A percentile compares a stretch with the other conserved stretches of the same genome.
These are phyloP conservation scores for Microcebus jonahi DNA, from an alignment of 2,113 vertebrate genomes.

Conservation along the genomic window DNA sequence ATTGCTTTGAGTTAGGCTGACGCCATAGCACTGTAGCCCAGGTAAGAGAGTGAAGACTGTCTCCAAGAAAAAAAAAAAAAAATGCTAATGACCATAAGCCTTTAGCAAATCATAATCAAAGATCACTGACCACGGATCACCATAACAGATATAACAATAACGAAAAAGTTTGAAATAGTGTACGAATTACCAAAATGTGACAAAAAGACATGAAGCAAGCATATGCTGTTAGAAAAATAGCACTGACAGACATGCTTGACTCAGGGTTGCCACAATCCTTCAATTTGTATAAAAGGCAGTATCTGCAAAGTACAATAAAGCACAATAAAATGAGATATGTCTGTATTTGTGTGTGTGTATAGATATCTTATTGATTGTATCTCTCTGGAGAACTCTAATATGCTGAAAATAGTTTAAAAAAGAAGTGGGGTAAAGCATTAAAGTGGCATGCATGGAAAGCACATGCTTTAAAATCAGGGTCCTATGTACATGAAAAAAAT, in stretches of 20 bases:
- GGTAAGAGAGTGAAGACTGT: no score
- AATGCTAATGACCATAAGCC: not conserved
- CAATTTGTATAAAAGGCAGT: not conserved
- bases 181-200: not conserved
- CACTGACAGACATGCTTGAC: not conserved
- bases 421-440: not conserved
- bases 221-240: not conserved
- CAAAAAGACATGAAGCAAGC: not conserved
- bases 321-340: not conserved
- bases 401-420: not conserved
- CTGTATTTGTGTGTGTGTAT: not conserved
- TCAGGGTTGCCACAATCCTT: not conserved
- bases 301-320: not conserved
- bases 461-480: constrained; percentile 30
- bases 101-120: not conserved
- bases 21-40: no score
- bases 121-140: not conserved
- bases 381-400: not conserved
- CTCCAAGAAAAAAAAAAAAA: not conserved
- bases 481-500: not conserved
- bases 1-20: no score
- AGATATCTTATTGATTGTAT: no score
- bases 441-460: constrained; percentile 5
- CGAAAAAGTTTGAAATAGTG: not conserved
- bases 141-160: not conserved